Evolutionary conservation across 2,888 invertebrate genomes (phyloP).

Genomic region (Xestia c-nigrum): DNA sequence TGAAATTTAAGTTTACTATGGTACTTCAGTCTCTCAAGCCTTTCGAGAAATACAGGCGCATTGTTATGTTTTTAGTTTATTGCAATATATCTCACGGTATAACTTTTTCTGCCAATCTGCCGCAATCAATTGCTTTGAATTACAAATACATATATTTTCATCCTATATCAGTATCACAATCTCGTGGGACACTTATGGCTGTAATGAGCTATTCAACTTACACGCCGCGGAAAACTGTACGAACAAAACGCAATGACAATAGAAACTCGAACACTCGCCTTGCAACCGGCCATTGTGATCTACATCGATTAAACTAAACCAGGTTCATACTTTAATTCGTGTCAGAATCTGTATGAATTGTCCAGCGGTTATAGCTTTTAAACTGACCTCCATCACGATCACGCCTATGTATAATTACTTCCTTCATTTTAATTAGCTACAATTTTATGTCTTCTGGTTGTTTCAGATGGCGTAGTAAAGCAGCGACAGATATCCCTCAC

Average conservation of each 20-base stretch:
- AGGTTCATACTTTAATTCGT: slow-evolving; percentile 61
- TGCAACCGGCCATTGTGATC: slow-evolving; percentile 64
- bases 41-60: not conserved
- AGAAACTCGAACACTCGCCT: slow-evolving; percentile 70
- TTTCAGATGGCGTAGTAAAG: slow-evolving; percentile 88
- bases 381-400: slow-evolving; percentile 35
- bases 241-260: slow-evolving; percentile 65
- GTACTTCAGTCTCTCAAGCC: not conserved
- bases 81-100: slow-evolving; percentile 12
- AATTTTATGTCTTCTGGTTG: slow-evolving; percentile 68
- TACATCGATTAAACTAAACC: slow-evolving; percentile 64
- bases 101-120: slow-evolving; percentile 4
- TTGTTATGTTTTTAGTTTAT: not conserved
- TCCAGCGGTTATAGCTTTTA: slow-evolving; percentile 43
- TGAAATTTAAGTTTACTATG: not conserved
- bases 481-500: slow-evolving; percentile 79
- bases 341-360: slow-evolving; percentile 66
- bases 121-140: slow-evolving; percentile 33
- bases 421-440: slow-evolving; percentile 28
- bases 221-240: slow-evolving; percentile 60
- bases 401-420: slow-evolving; percentile 42
- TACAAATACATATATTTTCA: slow-evolving; percentile 43
- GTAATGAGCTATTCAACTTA: slow-evolving; percentile 63
- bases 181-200: slow-evolving; percentile 70
- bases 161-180: slow-evolving; percentile 65